Base-by-base conservation (phyloP, 2,888 invertebrate genomes). In the Marronus borbonicus region DNA sequence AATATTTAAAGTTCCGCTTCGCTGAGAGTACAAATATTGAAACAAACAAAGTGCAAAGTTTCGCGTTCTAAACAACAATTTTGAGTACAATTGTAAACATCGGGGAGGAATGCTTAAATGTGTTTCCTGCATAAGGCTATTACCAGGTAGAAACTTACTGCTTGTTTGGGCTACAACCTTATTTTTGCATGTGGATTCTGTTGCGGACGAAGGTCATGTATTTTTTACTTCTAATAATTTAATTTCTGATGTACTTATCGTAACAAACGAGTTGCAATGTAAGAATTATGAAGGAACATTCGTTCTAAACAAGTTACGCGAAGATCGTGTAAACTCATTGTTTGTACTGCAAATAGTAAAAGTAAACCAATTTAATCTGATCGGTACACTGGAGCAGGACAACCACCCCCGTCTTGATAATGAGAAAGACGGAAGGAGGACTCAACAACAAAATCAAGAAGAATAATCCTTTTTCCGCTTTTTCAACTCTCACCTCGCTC, bases 1-100 rank as follows among this genome's bases (percentile, higher is more conserved):
- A 74, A 74, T 74, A 74, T 74, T 74, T 74, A 60, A 74, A 62
- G 72, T 74, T 74, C 60, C 62, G 60, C 72, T 28, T 60, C n/a
- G 24, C 60, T 44, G 49, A 44, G 72, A 70, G 60, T 12, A 60
- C 60, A 60, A 74, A 74, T 74, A 74, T 74, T 74, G 72, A 74
- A 74, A 44, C 58, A 58, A 72, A 58, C 44, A 74, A 60, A 74
- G 72, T 74, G 72, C 72, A 74, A 74, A 74, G 72, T 74, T 74
- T 74, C 72, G 17, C 60, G 14, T 74, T 60, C 72, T 60, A 60
- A 74, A 74, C 72, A 68, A 68, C 65, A 70, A 70, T 17, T 74
- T 74, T 62, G 60, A 31, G 72, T 24, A 39, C 44, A 24, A 74
- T 28, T 10, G 72, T 74, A 74, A 74, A 74, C 72, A 74, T 24